A percentile compares a stretch with the other conserved stretches of the same genome.
These are phyloP conservation scores for Phenacoccus solenopsis DNA, from an alignment of 1,140 invertebrate species.

Conservation along the genomic window DNA sequence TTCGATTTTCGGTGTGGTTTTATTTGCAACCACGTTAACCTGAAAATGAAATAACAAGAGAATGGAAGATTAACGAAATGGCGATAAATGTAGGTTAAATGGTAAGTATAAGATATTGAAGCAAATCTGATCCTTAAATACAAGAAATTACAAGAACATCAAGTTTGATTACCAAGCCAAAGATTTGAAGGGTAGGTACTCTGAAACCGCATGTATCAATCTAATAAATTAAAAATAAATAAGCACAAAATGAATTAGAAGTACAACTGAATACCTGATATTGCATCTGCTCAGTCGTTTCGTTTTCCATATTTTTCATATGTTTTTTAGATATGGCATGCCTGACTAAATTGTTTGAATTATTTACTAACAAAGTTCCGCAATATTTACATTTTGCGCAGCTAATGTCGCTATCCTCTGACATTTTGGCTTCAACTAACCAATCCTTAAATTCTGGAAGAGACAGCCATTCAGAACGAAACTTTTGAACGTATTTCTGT, in stretches of 20 bases:
- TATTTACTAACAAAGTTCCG: constrained; percentile 14
- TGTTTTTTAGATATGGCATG: constrained; percentile 12
- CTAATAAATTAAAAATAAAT: neutral
- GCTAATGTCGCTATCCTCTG: neutral
- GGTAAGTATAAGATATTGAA: neutral
- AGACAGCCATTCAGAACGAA: neutral
- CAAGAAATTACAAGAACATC: neutral
- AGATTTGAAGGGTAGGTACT: neutral
- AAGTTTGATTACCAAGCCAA: neutral
- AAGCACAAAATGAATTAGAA: neutral
- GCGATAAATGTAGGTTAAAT: too few relatives aligned
- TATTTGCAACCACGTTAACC: neutral
- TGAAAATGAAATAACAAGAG: neutral
- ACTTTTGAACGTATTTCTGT: constrained; percentile 15
- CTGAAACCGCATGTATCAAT: neutral
- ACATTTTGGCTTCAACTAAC: constrained; percentile 10
- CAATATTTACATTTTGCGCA: constrained; percentile 4
- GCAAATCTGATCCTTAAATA: neutral
- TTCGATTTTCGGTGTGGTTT: neutral
- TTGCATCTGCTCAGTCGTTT: neutral
- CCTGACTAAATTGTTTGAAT: constrained; percentile 11
- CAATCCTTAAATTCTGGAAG: constrained; percentile 13
- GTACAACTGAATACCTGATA: neutral
- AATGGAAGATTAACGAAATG: too few relatives aligned
- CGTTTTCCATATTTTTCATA: constrained; percentile 12